Evolutionary conservation across 2,797 vertebrate genomes (phyloP).

Genomic region (Tamandua tetradactyla): DNA sequence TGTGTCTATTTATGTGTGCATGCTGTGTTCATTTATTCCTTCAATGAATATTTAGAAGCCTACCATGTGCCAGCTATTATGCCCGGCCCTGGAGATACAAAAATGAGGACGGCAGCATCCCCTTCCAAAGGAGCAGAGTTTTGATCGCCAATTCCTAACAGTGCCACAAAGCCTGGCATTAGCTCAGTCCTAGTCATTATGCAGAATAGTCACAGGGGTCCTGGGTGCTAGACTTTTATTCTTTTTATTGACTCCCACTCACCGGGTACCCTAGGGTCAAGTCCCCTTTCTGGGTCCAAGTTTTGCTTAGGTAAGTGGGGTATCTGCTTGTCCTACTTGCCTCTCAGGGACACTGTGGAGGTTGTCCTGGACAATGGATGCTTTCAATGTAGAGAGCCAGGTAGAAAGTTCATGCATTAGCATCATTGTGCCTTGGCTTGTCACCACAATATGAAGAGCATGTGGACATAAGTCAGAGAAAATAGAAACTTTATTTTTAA

Average conservation of each 20-base stretch:
- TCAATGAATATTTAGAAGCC: not conserved
- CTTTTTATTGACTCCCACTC: not conserved
- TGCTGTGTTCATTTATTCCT: not conserved
- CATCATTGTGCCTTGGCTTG: too few relatives aligned
- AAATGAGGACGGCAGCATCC: not conserved
- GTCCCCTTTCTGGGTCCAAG: not conserved
- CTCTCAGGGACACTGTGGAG: not conserved
- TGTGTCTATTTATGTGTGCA: not conserved
- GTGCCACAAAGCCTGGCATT: not conserved
- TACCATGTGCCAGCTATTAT: not conserved
- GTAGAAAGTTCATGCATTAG: accelerated
- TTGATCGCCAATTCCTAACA: not conserved
- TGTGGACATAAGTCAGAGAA: not conserved
- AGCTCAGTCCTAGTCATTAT: not conserved
- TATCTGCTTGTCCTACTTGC: not conserved
- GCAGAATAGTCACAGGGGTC: not conserved
- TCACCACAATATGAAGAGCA: not conserved
- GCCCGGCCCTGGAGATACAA: not conserved
- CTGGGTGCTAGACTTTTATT: not conserved
- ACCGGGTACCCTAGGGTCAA: not conserved
- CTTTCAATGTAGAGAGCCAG: not conserved
- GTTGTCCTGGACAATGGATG: accelerated
- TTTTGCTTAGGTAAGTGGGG: not conserved
- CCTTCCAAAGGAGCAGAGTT: not conserved
- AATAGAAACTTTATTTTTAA: not conserved